phyloP scores from a whole-genome alignment of 2,113 vertebrate species.

The Entomyzon cyanotis region DNA sequence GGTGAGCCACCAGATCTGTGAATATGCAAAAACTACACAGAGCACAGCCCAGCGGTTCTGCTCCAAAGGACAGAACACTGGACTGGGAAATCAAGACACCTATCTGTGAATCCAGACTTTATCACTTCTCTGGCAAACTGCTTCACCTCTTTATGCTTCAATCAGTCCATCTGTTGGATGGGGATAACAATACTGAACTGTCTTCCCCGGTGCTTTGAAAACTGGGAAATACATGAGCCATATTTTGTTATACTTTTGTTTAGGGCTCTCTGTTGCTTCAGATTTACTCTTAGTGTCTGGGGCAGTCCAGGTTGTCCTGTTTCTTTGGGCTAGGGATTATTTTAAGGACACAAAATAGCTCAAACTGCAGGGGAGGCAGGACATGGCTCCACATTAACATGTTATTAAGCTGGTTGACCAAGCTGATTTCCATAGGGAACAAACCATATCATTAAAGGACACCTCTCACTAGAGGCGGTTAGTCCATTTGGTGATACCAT shows the following conservation, averaged over 20 bases:
- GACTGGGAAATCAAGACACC: neutral
- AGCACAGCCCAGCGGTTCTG: neutral
- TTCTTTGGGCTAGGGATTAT: neutral
- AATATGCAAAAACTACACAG: neutral
- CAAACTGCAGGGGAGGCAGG: neutral
- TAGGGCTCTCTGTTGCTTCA: neutral
- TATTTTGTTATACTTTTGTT: neutral
- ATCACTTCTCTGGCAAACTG: neutral
- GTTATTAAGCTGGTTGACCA: neutral
- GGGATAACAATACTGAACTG: neutral
- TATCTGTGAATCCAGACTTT: neutral
- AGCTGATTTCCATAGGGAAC: neutral
- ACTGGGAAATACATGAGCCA: neutral
- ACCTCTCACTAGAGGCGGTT: neutral
- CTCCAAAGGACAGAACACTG: neutral
- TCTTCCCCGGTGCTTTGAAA: neutral
- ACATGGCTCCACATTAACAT: neutral
- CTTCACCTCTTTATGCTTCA: neutral
- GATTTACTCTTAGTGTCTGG: neutral
- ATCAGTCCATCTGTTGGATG: neutral
- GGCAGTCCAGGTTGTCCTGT: neutral
- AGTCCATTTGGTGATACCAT: neutral
- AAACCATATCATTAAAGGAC: neutral
- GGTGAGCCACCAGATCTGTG: rapidly evolving
- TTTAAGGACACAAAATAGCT: neutral